Evolutionary conservation across 2,113 vertebrate species (phyloP).

Genomic region (Ifrita kowaldi): DNA sequence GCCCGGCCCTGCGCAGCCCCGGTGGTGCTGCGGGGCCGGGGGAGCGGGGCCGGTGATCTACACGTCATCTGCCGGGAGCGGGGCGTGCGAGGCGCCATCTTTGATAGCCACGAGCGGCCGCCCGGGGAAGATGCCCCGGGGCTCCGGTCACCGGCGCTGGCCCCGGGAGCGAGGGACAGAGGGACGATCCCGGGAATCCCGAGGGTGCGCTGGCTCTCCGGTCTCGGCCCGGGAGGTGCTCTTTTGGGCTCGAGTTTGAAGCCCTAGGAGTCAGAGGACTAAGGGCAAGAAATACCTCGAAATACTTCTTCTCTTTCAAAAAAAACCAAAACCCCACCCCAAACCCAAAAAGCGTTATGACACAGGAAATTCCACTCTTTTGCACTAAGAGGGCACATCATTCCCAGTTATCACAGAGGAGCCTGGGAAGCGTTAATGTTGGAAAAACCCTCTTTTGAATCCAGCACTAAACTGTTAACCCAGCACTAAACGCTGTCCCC

Average conservation of each 20-base stretch:
- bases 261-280: background rate
- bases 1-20: background rate
- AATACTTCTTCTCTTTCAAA: background rate
- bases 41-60: background rate
- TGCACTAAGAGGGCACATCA: background rate
- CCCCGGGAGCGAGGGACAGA: rapidly evolving
- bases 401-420: background rate
- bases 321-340: background rate
- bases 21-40: background rate
- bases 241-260: background rate
- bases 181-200: background rate
- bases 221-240: background rate
- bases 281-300: background rate
- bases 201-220: background rate
- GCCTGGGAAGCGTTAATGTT: background rate
- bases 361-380: background rate
- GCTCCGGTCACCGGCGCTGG: no score
- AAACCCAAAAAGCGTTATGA: background rate
- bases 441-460: background rate
- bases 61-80: background rate
- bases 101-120: background rate
- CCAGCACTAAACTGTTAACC: background rate
- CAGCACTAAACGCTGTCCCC: background rate
- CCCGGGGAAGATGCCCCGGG: background rate
- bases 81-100: conserved; percentile 42